These are phyloP conservation scores for Oscarella lobularis DNA, from an alignment of 37 sponge, comb jelly and placozoan genomes.

Conservation along the genomic window DNA sequence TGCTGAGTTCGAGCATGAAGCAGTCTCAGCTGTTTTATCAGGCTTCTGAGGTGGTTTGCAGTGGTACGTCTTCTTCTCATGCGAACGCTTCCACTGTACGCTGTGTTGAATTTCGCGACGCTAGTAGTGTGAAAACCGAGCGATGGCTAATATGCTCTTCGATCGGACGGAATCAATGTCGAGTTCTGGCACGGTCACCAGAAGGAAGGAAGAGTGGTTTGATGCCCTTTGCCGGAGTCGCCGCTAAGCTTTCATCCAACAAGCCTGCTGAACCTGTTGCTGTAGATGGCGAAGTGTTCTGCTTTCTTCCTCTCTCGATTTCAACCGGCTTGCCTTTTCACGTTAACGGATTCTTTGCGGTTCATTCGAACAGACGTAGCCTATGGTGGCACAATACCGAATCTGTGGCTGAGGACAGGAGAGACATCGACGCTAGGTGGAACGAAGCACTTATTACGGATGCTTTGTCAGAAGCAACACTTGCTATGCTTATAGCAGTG, in stretches of 20 bases:
- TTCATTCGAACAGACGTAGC: constrained; percentile 27
- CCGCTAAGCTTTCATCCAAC: not conserved
- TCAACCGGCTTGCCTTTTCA: constrained; percentile 38
- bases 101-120: no score
- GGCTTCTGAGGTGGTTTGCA: no score
- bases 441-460: constrained; percentile 16
- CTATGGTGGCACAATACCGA: constrained; percentile 22
- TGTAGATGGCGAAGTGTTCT: constrained; percentile 26
- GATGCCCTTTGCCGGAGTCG: no score
- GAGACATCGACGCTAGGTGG: constrained; percentile 13
- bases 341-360: constrained; percentile 42
- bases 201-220: not conserved
- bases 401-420: not conserved
- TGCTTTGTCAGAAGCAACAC: constrained; percentile 1
- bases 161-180: not conserved
- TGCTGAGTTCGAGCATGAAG: no score
- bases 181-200: no score
- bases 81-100: no score
- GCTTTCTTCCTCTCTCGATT: constrained; percentile 25
- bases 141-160: not conserved
- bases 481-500: no score
- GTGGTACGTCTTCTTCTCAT: no score
- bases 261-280: not conserved
- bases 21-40: no score
- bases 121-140: no score